Percentiles rank a stretch among this genome's conserved stretches.
Evolutionary conservation across 2,113 vertebrate species (phyloP).

Genomic region (Sylvia atricapilla): DNA sequence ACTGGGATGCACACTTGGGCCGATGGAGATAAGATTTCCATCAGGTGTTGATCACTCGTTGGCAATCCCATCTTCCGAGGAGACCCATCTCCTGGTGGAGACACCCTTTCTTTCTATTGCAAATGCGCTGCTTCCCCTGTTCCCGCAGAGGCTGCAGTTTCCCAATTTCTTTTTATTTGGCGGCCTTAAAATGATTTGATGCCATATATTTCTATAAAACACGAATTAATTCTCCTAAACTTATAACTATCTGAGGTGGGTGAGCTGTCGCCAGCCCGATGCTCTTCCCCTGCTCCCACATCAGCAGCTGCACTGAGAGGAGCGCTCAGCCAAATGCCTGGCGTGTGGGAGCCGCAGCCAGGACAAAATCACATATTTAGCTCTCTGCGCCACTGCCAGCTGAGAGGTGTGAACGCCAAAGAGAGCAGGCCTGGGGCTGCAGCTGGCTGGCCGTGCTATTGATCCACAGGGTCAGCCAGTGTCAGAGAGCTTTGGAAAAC

Average conservation of each 20-base stretch:
- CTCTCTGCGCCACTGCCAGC: neutral
- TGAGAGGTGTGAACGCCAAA: neutral
- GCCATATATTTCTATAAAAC: no score
- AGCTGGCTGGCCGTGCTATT: neutral
- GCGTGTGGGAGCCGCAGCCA: neutral
- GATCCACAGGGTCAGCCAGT: neutral
- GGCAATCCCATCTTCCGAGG: no score
- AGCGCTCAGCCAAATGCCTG: neutral
- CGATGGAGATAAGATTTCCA: no score
- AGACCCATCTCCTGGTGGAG: no score
- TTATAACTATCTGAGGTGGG: neutral
- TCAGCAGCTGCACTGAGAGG: neutral
- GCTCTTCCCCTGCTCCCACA: neutral
- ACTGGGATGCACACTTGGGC: no score
- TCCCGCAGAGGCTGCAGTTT: no score
- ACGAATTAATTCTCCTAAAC: no score
- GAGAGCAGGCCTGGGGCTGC: neutral
- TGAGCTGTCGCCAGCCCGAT: accelerated
- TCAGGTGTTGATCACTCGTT: no score
- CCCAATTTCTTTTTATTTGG: no score
- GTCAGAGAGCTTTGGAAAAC: neutral
- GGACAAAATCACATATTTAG: neutral
- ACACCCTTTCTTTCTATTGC: no score
- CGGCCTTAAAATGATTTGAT: no score
- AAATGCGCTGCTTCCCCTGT: no score